phyloP scores from a whole-genome alignment of 2,797 vertebrate species.

The Hoplostethus atlanticus region DNA sequence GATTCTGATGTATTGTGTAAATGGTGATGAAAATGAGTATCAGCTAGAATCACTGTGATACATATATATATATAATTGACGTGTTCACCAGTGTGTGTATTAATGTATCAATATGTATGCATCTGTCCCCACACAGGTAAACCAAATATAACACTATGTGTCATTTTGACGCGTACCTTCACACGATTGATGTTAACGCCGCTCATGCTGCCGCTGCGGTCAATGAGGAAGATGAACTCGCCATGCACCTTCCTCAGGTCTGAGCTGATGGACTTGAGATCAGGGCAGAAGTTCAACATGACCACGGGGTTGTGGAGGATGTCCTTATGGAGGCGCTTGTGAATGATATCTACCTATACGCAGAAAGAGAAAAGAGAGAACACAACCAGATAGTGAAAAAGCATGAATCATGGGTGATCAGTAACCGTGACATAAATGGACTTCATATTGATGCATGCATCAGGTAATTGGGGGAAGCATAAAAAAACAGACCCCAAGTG shows the following conservation, averaged over 20 bases:
- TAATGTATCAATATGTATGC: not conserved
- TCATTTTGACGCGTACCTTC: conserved; percentile 84
- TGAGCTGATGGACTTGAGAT: conserved; percentile 86
- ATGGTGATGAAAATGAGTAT: not conserved
- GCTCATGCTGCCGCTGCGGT: conserved; percentile 94
- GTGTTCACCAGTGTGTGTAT: conserved; percentile 10
- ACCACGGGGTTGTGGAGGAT: conserved; percentile 93
- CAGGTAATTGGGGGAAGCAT: conserved; percentile 3
- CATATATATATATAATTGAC: not conserved
- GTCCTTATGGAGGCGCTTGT: conserved; percentile 95
- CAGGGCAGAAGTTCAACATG: conserved; percentile 97
- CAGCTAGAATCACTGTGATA: no score
- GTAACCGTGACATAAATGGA: not conserved
- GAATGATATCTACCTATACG: conserved; percentile 90
- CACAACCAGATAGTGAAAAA: not conserved
- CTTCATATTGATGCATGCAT: not conserved
- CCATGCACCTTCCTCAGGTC: conserved; percentile 89
- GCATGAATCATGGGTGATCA: not conserved
- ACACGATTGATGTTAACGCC: conserved; percentile 85
- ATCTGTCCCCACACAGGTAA: not conserved
- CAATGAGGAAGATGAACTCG: conserved; percentile 96
- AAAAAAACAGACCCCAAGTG: conserved; percentile 4
- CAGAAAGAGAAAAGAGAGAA: not conserved
- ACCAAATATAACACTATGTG: not conserved
- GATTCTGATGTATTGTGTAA: not conserved